These are phyloP conservation scores for Labrus mixtus DNA, from an alignment of 2,113 vertebrate genomes.

Conservation along the genomic window DNA sequence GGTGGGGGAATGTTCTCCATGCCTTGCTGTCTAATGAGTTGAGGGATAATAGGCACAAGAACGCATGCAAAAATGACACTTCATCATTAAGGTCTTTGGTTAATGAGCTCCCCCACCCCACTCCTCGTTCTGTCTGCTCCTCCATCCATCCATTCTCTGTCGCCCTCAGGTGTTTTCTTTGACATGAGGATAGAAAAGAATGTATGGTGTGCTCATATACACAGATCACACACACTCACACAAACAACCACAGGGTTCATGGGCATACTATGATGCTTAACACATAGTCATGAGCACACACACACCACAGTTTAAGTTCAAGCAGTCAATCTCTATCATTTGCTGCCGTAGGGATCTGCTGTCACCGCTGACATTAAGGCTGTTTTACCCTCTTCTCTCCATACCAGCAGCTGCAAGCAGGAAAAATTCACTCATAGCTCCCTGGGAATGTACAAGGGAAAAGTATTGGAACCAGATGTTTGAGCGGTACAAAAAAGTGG, in stretches of 20 bases:
- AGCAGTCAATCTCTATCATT: slow-evolving; percentile 40
- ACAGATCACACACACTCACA: background rate
- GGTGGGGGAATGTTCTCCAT: slow-evolving; percentile 15
- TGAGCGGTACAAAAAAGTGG: too few species aligned
- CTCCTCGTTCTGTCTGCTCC: background rate
- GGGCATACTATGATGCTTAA: slow-evolving; percentile 13
- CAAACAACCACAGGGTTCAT: slow-evolving; percentile 10
- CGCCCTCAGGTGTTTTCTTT: slow-evolving; percentile 28
- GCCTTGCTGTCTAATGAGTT: slow-evolving; percentile 47
- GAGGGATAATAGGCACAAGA: slow-evolving; percentile 43
- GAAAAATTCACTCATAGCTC: slow-evolving; percentile 21
- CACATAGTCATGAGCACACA: slow-evolving; percentile 32
- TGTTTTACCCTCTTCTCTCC: background rate
- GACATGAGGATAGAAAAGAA: slow-evolving; percentile 18
- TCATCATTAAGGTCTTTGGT: slow-evolving; percentile 60
- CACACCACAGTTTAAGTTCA: slow-evolving; percentile 34
- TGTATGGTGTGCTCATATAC: slow-evolving; percentile 10
- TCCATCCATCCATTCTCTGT: slow-evolving; percentile 20
- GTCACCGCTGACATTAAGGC: slow-evolving; percentile 34
- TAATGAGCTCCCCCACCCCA: slow-evolving; percentile 59
- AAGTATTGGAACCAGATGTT: slow-evolving; percentile 2
- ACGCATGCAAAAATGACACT: slow-evolving; percentile 48
- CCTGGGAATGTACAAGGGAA: slow-evolving; percentile 2
- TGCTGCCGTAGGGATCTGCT: slow-evolving; percentile 12
- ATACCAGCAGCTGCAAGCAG: slow-evolving; percentile 13